These are phyloP conservation scores for Notolabrus celidotus DNA, from an alignment of 2,797 vertebrate genomes.

Conservation along the genomic window DNA sequence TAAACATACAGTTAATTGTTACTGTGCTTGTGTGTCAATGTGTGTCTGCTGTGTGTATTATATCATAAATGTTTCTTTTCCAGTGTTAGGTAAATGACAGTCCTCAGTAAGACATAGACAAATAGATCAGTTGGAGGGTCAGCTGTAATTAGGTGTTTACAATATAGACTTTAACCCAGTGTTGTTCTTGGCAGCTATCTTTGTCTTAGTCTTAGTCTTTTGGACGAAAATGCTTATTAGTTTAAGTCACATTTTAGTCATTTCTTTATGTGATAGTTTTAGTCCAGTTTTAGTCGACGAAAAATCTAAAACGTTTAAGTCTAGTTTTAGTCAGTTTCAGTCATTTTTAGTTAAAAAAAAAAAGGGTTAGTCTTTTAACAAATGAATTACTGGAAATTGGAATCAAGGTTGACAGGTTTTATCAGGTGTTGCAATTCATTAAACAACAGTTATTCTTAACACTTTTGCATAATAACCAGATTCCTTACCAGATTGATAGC, in stretches of 20 bases:
- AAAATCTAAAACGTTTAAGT: neutral
- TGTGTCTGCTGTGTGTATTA: conserved; percentile 34
- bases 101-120: neutral
- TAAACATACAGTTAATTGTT: neutral
- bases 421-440: neutral
- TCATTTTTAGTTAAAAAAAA: neutral
- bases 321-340: neutral
- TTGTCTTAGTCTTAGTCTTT: neutral
- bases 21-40: conserved; percentile 1
- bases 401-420: neutral
- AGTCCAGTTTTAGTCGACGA: neutral
- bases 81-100: neutral
- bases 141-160: conserved; percentile 29
- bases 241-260: neutral
- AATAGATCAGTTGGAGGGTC: conserved; percentile 6
- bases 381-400: neutral
- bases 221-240: neutral
- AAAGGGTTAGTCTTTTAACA: neutral
- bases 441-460: neutral
- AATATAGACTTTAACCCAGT: conserved; percentile 16
- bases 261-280: conserved; percentile 1
- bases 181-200: too few relatives aligned
- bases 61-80: neutral
- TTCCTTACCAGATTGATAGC: too few relatives aligned
- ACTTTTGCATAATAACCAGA: too few relatives aligned